Base-by-base conservation (phyloP, 1,140 invertebrate genomes). In the Episyrphus balteatus region DNA sequence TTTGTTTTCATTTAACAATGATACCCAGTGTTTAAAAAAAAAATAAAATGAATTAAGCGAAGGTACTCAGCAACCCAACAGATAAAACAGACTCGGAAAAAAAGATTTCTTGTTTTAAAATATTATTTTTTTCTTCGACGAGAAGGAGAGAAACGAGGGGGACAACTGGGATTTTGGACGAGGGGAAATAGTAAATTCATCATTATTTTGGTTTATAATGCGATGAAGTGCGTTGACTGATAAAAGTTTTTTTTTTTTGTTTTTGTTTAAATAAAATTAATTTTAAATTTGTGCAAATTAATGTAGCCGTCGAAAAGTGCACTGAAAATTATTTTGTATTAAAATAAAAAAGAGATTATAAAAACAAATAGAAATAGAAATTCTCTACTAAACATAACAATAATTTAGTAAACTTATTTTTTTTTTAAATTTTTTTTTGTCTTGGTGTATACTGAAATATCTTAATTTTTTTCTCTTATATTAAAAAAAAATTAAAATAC, bases 381-480 rank as follows among this genome's bases (percentile, higher is more conserved):
- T 37, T 13, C 15, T n/a, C 36, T 37, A 37, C 36, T n/a, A 37
- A 37, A 46, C 17, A 39, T 17, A 42, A 17, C 13, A 32, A 42
- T 7, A 10, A 39, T 9, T 18, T 18, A 41, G 15, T n/a, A 37
- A 9, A 34, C 13, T 34, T 34, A 9, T 34, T 37, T 37, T 37
- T 37, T 6, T 37, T 37, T 37, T 37, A 42, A 42, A 31, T 42
- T 42, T n/a, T 30, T 42, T 30, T 6, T 46, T 51, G 42, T 40
- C 11, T 56, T 42, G 26, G 42, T 42, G 41, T 54, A 43, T 19
- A 43, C 26, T 43, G 51, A 51, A 36, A 49, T 18, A 41, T 42
- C 33, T 30, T 14, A 33, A 33, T 47, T 47, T 34, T 34, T 34
- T 34, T 34, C n/a, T n/a, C n/a, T n/a, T n/a, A n/a, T n/a, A n/a